Base-by-base conservation (phyloP, 2,113 vertebrate species). In the Phalacrocorax pelagicus region DNA sequence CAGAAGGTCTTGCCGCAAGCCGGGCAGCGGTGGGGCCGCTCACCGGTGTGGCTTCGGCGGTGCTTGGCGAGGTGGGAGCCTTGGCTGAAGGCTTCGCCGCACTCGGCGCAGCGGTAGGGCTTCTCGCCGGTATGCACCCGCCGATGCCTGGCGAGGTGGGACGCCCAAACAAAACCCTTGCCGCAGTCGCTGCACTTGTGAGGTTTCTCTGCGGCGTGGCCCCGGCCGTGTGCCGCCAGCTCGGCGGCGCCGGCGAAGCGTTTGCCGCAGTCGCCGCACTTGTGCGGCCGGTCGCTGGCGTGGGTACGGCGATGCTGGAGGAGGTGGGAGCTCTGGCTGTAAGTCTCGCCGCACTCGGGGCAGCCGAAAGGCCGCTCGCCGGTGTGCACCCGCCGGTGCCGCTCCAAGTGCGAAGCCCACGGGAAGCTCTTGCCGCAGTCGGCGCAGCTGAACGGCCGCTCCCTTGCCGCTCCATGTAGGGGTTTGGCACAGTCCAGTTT, bases 1-100 rank as follows among this genome's bases (percentile, higher is more conserved):
- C 95, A 83, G 15, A 98, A 98, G 66, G 96, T 97, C 22, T 97
- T 91, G n/a, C 97, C 97, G 3, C 98, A 98, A 32, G 80, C 93
- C 4, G 83, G 95, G 7, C 98, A 98, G 46, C 97, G 93, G 23
- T 96, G 97, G 8, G 97, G 97, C 4, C 97, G 96, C 18, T 96
- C 86, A 0, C 96, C 94, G 0, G 94, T 55, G 10, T 98, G 98
- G 78, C 95, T 72, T 1, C 94, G 86, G 36, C 85, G 91, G 11
- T 96, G 95, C 30, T 93, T 93, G 57, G 81, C 36, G 3, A 94
- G 81, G 62, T 77, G 96, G 2, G 78, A 96, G 16, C 80, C 96
- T 55, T 79, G 96, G 71, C 81, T 97, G 65, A 97, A 97, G 10
- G 94, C 44, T 27, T 96, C 94, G 1, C 94, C 96, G 8, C 97